phyloP scores from a whole-genome alignment of 2,888 invertebrate species.

The Reticulitermes lucifugus region DNA sequence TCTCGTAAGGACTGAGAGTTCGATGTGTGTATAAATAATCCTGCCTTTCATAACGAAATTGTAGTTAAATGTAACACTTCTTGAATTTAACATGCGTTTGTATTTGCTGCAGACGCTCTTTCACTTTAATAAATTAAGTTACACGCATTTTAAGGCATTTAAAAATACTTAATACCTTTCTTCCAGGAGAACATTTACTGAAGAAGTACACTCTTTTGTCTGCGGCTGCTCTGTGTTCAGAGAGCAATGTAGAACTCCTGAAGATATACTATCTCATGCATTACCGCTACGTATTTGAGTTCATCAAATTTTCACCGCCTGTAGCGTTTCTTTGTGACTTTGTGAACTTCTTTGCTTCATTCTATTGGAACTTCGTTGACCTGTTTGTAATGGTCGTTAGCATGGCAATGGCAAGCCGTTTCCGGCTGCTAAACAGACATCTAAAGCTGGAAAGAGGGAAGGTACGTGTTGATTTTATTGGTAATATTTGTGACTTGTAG shows the following conservation, averaged over 20 bases:
- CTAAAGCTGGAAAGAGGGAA: not conserved
- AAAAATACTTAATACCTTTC: no score
- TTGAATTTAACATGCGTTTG: no score
- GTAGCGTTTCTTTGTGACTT: not conserved
- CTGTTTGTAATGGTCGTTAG: not conserved
- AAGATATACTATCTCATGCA: not conserved
- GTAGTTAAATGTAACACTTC: no score
- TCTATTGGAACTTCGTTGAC: conserved; percentile 4
- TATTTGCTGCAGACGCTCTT: no score
- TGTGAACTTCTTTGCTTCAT: not conserved
- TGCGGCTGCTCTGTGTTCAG: not conserved
- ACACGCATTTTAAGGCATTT: no score
- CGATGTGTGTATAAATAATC: no score
- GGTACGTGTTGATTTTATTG: not conserved
- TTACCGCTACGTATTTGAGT: not conserved
- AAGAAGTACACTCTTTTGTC: not conserved
- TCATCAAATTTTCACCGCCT: not conserved
- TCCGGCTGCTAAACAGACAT: not conserved
- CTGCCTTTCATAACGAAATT: no score
- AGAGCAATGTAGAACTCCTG: not conserved
- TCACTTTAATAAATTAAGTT: no score
- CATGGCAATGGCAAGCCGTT: not conserved
- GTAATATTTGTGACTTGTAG: no score
- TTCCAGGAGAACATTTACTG: not conserved
- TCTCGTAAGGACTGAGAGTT: no score